Percentiles rank a stretch among this genome's conserved stretches.
Evolutionary conservation across 2,888 invertebrate genomes (phyloP).

Genomic region (Dicyrtomina minuta): DNA sequence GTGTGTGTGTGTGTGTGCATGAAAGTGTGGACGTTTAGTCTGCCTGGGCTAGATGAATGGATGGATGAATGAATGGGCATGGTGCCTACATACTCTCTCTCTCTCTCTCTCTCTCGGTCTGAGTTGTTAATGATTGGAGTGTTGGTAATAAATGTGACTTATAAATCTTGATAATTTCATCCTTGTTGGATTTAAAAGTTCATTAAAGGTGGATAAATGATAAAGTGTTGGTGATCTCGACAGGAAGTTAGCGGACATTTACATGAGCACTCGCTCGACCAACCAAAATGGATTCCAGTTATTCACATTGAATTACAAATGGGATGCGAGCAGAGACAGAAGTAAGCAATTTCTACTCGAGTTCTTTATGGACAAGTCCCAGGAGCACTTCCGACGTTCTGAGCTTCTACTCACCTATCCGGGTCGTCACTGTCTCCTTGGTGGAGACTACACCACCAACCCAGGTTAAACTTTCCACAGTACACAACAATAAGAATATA

Average conservation of each 20-base stretch:
- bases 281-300: constrained; percentile 47
- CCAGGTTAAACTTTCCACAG: constrained; percentile 38
- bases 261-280: constrained; percentile 43
- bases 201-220: constrained; percentile 36
- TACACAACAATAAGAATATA: too few relatives aligned
- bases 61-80: too few relatives aligned
- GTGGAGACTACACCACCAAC: constrained; percentile 39
- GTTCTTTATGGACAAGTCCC: constrained; percentile 39
- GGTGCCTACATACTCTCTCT: not conserved
- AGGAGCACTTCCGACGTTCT: constrained; percentile 34
- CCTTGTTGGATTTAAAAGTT: constrained; percentile 38
- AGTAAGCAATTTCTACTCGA: constrained; percentile 46
- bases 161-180: constrained; percentile 43
- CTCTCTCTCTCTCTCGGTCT: too few relatives aligned
- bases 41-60: not conserved
- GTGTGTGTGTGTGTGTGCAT: not conserved
- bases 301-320: constrained; percentile 43
- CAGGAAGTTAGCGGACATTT: constrained; percentile 48
- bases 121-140: not conserved
- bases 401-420: constrained; percentile 41
- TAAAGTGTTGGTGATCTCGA: constrained; percentile 22
- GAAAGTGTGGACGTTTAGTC: not conserved
- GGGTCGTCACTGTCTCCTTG: constrained; percentile 40
- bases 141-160: constrained; percentile 29
- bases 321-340: constrained; percentile 43